Conservation (phyloP, 2,113 vertebrate species). For the Podarcis muralis region DNA sequence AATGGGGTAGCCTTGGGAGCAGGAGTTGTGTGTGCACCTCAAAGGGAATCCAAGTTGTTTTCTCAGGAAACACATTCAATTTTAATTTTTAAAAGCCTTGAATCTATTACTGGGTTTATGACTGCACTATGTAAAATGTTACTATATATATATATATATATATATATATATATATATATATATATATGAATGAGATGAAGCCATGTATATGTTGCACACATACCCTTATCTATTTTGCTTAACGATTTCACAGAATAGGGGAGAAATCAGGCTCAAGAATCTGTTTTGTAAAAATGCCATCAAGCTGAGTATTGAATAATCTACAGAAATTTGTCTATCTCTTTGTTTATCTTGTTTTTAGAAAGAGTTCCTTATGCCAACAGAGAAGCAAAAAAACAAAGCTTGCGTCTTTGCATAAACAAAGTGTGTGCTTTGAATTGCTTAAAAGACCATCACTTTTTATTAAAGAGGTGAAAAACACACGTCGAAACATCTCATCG, state of each 20-base stretch:
- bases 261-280: not conserved
- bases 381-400: not conserved
- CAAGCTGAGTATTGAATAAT: not conserved
- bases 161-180: too few species aligned
- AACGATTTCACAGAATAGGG: not conserved
- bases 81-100: not conserved
- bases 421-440: constrained; percentile 1
- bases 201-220: not conserved
- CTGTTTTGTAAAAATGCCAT: not conserved
- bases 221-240: not conserved
- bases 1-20: not conserved
- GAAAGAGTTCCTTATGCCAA: not conserved
- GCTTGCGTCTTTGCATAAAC: constrained; percentile 12
- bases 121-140: not conserved
- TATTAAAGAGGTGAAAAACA: not conserved
- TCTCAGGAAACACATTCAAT: not conserved
- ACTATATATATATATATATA: too few species aligned
- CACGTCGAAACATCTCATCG: not conserved
- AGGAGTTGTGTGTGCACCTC: not conserved
- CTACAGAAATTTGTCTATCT: not conserved
- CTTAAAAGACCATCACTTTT: not conserved
- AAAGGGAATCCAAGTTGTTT: not conserved
- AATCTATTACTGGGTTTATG: not conserved
- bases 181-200: too few species aligned
- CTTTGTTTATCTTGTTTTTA: constrained; percentile 2